Conservation (phyloP, 2,797 vertebrate genomes). For the Phrynocephalus forsythii region DNA sequence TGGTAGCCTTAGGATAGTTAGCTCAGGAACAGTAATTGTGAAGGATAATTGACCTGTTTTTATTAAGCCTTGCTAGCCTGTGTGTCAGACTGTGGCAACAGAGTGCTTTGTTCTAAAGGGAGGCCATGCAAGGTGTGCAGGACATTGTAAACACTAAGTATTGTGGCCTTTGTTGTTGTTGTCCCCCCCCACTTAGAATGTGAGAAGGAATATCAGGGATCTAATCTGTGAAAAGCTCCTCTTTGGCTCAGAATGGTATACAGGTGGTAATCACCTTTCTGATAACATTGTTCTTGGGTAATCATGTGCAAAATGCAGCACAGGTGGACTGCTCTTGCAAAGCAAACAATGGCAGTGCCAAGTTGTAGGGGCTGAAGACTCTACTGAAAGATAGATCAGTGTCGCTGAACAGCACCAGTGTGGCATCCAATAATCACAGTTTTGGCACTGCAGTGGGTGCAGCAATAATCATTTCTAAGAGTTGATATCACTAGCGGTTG, state of each 20-base stretch:
- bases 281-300: not conserved
- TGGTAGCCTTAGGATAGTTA: constrained; percentile 30
- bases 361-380: not conserved
- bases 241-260: not conserved
- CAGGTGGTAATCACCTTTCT: not conserved
- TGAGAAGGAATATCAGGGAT: constrained; percentile 11
- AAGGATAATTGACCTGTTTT: constrained; percentile 51
- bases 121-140: not conserved
- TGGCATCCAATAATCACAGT: not conserved
- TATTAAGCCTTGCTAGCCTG: constrained; percentile 11
- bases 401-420: not conserved
- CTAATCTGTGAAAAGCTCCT: not conserved
- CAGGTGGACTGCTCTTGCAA: constrained; percentile 17
- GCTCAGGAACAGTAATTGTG: constrained; percentile 10
- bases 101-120: constrained; percentile 14
- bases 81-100: constrained; percentile 18
- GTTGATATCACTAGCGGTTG: not conserved
- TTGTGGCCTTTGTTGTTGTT: constrained; percentile 16
- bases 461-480: not conserved
- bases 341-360: constrained; percentile 1
- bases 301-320: constrained; percentile 20
- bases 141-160: constrained; percentile 15
- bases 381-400: not conserved
- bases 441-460: not conserved
- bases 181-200: not conserved